These are phyloP conservation scores for Margarornis squamiger DNA, from an alignment of 2,797 vertebrate species.

Conservation along the genomic window DNA sequence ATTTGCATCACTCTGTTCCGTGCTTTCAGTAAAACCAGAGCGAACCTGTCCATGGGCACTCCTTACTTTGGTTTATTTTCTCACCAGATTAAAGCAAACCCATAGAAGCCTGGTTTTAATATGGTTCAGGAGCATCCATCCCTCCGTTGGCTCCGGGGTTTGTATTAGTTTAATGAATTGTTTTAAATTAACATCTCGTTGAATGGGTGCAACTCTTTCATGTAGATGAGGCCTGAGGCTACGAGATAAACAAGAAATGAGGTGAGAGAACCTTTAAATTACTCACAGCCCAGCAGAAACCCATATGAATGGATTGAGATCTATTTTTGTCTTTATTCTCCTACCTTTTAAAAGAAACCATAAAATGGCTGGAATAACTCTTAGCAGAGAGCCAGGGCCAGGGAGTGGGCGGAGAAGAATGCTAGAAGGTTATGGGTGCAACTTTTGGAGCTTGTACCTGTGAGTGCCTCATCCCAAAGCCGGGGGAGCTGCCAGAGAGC, in stretches of 20 bases:
- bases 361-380: neutral
- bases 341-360: neutral
- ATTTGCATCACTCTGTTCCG: conserved; percentile 57
- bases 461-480: conserved; percentile 1
- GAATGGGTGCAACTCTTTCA: conserved; percentile 37
- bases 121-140: neutral
- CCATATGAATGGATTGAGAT: neutral
- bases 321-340: conserved; percentile 22
- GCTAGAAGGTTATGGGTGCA: neutral
- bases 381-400: neutral
- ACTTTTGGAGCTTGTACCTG: neutral
- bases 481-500: neutral
- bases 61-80: conserved; percentile 45
- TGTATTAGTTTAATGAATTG: conserved; percentile 46
- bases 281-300: conserved; percentile 25
- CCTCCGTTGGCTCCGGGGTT: neutral
- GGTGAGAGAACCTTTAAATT: conserved; percentile 38
- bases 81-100: conserved; percentile 61
- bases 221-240: conserved; percentile 36
- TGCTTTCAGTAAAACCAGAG: conserved; percentile 42
- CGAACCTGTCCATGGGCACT: conserved; percentile 26
- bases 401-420: neutral
- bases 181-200: conserved; percentile 42
- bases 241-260: conserved; percentile 40
- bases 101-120: conserved; percentile 15